These are phyloP conservation scores for Heteropelma amictum DNA, from an alignment of 2,888 invertebrate species.

Conservation along the genomic window DNA sequence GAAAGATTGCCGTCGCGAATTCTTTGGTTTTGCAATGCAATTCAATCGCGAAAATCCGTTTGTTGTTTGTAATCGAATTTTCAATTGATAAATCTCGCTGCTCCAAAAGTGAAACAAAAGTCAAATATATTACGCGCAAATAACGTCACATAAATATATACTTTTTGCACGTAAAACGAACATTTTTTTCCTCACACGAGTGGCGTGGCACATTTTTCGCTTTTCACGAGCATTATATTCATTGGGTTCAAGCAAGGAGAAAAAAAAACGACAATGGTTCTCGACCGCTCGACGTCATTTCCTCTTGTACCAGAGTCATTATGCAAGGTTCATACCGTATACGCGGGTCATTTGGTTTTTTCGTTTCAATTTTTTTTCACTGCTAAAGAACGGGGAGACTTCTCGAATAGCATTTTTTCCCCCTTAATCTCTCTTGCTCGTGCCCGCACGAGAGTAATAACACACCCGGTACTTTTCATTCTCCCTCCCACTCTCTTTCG, in stretches of 20 bases:
- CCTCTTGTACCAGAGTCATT: constrained; percentile 27
- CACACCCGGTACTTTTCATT: constrained; percentile 29
- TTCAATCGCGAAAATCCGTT: too few relatives aligned
- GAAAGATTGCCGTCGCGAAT: too few relatives aligned
- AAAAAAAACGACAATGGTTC: constrained; percentile 24
- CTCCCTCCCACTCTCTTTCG: neutral
- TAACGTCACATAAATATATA: too few relatives aligned
- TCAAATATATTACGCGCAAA: too few relatives aligned
- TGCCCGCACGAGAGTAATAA: constrained; percentile 43
- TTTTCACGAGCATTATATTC: constrained; percentile 14
- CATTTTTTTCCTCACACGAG: neutral
- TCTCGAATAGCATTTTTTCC: constrained; percentile 39
- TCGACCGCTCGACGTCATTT: constrained; percentile 35
- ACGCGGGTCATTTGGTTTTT: constrained; percentile 33
- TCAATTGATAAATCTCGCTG: too few relatives aligned
- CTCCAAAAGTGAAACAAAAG: too few relatives aligned
- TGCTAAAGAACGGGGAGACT: constrained; percentile 31
- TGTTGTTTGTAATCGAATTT: too few relatives aligned
- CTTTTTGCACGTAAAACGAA: neutral
- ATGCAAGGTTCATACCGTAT: constrained; percentile 22
- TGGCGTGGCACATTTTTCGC: constrained; percentile 1
- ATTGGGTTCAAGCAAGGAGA: constrained; percentile 11
- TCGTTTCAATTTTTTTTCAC: neutral
- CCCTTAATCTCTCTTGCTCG: constrained; percentile 34
- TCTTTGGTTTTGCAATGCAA: too few relatives aligned